Evolutionary conservation across 2,113 vertebrate genomes (phyloP), one percentile per base, ranked within the genome.

Genomic region (Macrotis lagotis): DNA sequence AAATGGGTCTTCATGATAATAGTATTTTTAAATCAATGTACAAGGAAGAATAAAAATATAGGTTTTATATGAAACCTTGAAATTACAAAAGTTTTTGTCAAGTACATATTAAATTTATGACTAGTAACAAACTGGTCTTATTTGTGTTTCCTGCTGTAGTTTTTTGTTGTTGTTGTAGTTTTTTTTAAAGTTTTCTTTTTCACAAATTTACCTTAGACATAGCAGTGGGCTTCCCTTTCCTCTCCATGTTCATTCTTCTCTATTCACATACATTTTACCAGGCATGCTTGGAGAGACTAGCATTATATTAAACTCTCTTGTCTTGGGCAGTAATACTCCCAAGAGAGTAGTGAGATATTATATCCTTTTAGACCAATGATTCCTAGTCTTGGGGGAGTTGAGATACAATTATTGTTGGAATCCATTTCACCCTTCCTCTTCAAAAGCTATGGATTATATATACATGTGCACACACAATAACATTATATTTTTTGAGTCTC

Each of bases 401-500:
- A 94, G 94, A 88, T 94, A 88, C 24, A 96, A 94, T 94, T 94
- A 89, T 96, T 97, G 53, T n/a, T 24, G 95, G 74, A 10, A 12
- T 83, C 91, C 93, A 88, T 22, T n/a, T 88, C 50, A 37, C 26
- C 37, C 25, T 92, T 88, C 83, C 9, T 91, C 59, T 55, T 66
- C 52, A 55, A 95, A 90, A 96, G 90, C 91, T 11, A 49, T 96
- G 31, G 37, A 53, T 92, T 53, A 55, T 14, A 90, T 92, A 90
- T 94, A 94, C 89, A 90, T 94, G 59, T 59, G 4, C 12, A 22
- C 37, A 74, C 4, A 96, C 95, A 96, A 96, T 95, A 97, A 94
- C 96, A 96, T 97, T 95, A 96, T 97, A 96, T 95, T 94, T 97
- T 94, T 96, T 96, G 97, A 74, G 97, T 95, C 97, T 74, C 37